Evolutionary conservation across 2,888 invertebrate species (phyloP).

Genomic region (Drosophila demipolita): DNA sequence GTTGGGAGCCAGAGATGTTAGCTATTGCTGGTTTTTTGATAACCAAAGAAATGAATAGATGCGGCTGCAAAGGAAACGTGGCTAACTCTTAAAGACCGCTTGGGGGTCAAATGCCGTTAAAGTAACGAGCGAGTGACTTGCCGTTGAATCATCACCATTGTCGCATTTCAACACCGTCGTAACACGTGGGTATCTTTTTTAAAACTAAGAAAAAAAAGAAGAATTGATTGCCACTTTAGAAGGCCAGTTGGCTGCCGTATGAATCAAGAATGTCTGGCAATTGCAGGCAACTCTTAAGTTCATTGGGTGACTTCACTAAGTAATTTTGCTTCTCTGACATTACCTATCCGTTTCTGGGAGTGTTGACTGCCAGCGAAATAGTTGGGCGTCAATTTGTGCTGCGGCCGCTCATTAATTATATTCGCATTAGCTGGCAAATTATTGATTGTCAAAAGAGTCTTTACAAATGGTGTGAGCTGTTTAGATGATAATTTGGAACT

Average conservation of each 20-base stretch:
- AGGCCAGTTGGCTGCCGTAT: constrained; percentile 65
- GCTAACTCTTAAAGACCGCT: constrained; percentile 60
- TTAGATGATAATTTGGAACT: constrained; percentile 2
- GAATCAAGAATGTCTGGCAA: constrained; percentile 67
- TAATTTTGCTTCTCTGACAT: constrained; percentile 52
- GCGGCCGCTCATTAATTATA: constrained; percentile 60
- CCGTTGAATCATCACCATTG: constrained; percentile 65
- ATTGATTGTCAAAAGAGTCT: constrained; percentile 8
- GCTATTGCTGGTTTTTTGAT: constrained; percentile 62
- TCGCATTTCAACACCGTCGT: constrained; percentile 50
- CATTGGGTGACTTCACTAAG: constrained; percentile 38
- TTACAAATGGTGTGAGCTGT: constrained; percentile 19
- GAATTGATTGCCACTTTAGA: constrained; percentile 78
- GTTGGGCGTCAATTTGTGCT: constrained; percentile 66
- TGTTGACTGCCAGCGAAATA: constrained; percentile 47
- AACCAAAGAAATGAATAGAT: constrained; percentile 74
- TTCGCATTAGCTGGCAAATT: constrained; percentile 57
- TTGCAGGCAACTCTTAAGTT: constrained; percentile 53
- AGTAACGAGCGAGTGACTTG: constrained; percentile 68
- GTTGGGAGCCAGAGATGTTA: constrained; percentile 45
- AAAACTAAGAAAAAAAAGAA: constrained; percentile 13
- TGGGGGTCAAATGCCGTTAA: constrained; percentile 78
- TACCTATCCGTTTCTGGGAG: constrained; percentile 48
- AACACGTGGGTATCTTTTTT: constrained; percentile 48
- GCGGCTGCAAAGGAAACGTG: constrained; percentile 66